Evolutionary conservation across 2,113 vertebrate species (phyloP).

Genomic region (Lepidiolamprologus cunningtoni): DNA sequence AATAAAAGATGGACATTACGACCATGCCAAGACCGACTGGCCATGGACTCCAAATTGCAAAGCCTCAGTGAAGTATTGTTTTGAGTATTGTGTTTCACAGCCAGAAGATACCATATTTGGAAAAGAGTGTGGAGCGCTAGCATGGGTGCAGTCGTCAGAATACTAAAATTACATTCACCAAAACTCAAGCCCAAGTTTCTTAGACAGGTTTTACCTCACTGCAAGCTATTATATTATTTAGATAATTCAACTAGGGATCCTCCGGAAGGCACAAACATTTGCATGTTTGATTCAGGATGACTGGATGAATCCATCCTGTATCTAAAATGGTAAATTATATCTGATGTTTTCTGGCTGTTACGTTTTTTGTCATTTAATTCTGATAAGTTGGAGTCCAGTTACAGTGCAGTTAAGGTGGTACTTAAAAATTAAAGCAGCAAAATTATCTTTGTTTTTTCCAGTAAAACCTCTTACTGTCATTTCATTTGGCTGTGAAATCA

Average conservation of each 20-base stretch:
- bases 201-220: neutral
- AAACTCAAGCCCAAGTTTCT: neutral
- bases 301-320: neutral
- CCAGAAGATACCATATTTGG: neutral
- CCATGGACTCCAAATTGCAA: neutral
- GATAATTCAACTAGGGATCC: neutral
- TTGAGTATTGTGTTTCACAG: neutral
- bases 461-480: neutral
- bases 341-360: neutral
- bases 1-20: neutral
- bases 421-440: neutral
- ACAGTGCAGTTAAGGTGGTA: neutral
- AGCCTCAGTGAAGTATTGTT: neutral
- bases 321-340: neutral
- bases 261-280: neutral
- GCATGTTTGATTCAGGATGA: neutral
- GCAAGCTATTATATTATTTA: neutral
- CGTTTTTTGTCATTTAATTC: neutral
- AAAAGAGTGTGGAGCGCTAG: neutral
- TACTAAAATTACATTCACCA: neutral
- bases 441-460: neutral
- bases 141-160: neutral
- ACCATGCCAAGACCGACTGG: neutral
- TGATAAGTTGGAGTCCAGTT: neutral
- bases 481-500: neutral